Evolutionary conservation across 2,888 invertebrate genomes (phyloP).

Genomic region (Acrobasis suavella): DNA sequence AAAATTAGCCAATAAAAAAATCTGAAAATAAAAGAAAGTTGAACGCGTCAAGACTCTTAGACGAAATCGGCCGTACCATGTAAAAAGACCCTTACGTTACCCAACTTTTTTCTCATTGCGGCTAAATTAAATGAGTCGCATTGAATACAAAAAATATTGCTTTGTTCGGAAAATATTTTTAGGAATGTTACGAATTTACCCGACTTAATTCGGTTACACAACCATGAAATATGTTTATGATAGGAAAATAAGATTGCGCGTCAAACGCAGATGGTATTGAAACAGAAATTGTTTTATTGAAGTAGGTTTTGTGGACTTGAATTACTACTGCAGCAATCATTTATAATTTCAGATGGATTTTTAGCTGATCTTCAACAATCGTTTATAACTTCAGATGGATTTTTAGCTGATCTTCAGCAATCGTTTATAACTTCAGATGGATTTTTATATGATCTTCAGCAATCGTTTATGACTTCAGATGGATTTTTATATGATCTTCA

Average conservation of each 20-base stretch:
- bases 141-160: slow-evolving; percentile 14
- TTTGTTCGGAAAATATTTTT: slow-evolving; percentile 13
- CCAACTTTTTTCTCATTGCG: slow-evolving; percentile 19
- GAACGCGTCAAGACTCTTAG: too few species aligned
- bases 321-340: background rate
- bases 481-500: too few species aligned
- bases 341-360: too few species aligned
- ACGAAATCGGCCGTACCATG: background rate
- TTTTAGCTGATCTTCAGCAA: too few species aligned
- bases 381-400: too few species aligned
- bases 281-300: too few species aligned
- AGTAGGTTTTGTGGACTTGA: background rate
- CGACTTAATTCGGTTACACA: slow-evolving; percentile 6
- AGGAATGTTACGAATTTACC: slow-evolving; percentile 6
- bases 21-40: too few species aligned
- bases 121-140: slow-evolving; percentile 22
- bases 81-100: background rate
- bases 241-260: background rate
- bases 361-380: too few species aligned
- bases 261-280: background rate
- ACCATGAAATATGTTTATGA: background rate
- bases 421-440: too few species aligned
- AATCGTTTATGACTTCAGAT: too few species aligned
- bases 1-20: too few species aligned
- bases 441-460: too few species aligned